Percentiles rank a stretch among this genome's conserved stretches.
These are phyloP conservation scores for Calidris pygmaea DNA, from an alignment of 2,113 vertebrate species.

Conservation along the genomic window DNA sequence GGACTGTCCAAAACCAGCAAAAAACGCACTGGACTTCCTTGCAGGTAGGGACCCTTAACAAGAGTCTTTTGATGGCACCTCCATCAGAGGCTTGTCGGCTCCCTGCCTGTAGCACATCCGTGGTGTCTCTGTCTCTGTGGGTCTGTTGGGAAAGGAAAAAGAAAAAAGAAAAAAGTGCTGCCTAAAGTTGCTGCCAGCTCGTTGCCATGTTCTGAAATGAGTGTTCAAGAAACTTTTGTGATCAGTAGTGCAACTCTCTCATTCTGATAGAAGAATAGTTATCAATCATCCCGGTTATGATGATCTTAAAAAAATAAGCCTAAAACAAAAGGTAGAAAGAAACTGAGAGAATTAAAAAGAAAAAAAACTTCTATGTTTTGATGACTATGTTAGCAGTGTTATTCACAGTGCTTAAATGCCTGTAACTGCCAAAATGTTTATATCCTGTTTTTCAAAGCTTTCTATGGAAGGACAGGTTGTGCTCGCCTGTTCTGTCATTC, in stretches of 20 bases:
- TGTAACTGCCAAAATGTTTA: background rate
- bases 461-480: background rate
- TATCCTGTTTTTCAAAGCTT: background rate
- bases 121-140: background rate
- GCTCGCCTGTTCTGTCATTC: background rate
- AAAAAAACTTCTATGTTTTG: background rate
- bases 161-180: background rate
- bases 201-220: background rate
- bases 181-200: background rate
- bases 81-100: background rate
- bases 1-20: background rate
- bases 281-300: background rate
- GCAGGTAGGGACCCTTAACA: background rate
- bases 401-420: background rate
- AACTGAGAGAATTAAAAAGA: background rate
- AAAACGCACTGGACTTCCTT: background rate
- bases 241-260: background rate
- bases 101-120: background rate
- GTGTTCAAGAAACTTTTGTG: background rate
- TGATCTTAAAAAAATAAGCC: background rate
- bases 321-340: background rate
- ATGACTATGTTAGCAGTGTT: background rate
- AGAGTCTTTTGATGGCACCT: background rate
- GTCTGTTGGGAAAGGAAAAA: constrained; percentile 8
- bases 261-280: background rate